Conservation (phyloP, 2,113 vertebrate genomes). For the Herpetotheres cachinnans region DNA sequence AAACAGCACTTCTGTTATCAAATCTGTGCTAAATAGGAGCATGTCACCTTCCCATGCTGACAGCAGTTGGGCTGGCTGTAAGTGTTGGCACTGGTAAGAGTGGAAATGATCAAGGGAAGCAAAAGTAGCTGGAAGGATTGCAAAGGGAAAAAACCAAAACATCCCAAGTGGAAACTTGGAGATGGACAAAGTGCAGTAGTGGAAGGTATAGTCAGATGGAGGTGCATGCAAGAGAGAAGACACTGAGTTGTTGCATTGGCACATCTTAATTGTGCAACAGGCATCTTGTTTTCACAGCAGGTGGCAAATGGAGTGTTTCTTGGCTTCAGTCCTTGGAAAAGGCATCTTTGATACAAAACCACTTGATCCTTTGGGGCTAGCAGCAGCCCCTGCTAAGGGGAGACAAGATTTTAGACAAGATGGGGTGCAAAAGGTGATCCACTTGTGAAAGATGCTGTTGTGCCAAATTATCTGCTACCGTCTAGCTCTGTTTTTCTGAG, state of each 20-base stretch:
- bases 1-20: background rate
- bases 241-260: background rate
- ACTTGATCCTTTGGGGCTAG: background rate
- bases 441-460: background rate
- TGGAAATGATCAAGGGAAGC: background rate
- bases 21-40: background rate
- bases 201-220: background rate
- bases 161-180: background rate
- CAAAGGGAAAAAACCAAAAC: background rate
- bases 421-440: background rate
- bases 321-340: background rate
- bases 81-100: background rate
- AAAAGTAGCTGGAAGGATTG: background rate
- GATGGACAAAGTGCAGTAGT: background rate
- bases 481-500: background rate
- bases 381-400: background rate
- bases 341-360: background rate
- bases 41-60: background rate
- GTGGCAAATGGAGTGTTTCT: background rate
- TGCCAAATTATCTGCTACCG: background rate
- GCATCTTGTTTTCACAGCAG: background rate
- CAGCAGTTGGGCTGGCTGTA: background rate
- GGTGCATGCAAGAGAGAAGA: background rate
- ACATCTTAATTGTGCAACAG: background rate
- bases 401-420: background rate